A percentile compares a stretch with the other conserved stretches of the same genome.
Conservation (phyloP, 2,888 invertebrate species). For the Agonum fuliginosum region DNA sequence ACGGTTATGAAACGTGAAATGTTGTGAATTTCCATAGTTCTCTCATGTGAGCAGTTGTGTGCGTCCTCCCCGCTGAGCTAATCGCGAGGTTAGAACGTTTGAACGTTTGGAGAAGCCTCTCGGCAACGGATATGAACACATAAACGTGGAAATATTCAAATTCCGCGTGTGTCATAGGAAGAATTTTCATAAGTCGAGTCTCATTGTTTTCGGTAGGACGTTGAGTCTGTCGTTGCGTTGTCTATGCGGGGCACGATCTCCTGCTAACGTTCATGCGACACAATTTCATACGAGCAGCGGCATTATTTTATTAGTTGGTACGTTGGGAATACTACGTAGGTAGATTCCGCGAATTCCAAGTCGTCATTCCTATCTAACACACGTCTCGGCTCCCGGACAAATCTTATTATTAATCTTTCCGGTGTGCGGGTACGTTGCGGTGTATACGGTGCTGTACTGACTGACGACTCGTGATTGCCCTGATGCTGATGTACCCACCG, state of each 20-base stretch:
- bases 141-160: slow-evolving; percentile 70
- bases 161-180: slow-evolving; percentile 63
- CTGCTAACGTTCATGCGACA: slow-evolving; percentile 65
- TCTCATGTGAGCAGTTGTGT: background rate
- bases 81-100: background rate
- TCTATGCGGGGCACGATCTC: slow-evolving; percentile 66
- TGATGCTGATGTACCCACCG: background rate
- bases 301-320: slow-evolving; percentile 70
- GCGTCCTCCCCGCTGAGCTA: background rate
- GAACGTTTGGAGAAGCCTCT: no score
- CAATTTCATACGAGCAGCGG: slow-evolving; percentile 68
- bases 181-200: slow-evolving; percentile 62
- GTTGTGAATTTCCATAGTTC: background rate
- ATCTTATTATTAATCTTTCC: slow-evolving; percentile 72
- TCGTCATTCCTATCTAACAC: slow-evolving; percentile 69
- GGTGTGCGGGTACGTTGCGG: slow-evolving; percentile 65
- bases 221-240: slow-evolving; percentile 1
- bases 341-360: slow-evolving; percentile 65
- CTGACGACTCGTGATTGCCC: slow-evolving; percentile 12
- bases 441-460: no score
- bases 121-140: slow-evolving; percentile 70
- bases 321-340: slow-evolving; percentile 65
- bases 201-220: slow-evolving; percentile 55
- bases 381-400: slow-evolving; percentile 69
- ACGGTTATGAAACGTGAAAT: background rate